phyloP scores from a whole-genome alignment of 2,888 invertebrate species.

The Troilus luridus region DNA sequence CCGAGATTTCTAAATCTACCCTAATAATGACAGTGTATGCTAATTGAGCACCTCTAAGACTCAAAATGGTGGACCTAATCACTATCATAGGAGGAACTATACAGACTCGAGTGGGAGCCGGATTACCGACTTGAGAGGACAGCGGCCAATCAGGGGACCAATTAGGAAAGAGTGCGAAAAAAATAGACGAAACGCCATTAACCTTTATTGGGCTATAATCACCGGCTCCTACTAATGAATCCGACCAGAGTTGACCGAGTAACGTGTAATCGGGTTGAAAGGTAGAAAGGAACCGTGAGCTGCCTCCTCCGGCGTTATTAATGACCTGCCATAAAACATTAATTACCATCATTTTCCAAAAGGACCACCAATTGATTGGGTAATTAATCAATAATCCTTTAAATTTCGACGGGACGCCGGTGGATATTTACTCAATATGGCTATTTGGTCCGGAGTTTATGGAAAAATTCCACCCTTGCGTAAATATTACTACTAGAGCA shows the following conservation, averaged over 20 bases:
- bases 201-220: conserved; percentile 34
- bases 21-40: background rate
- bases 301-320: background rate
- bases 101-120: background rate
- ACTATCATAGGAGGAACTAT: conserved; percentile 17
- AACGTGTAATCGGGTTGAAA: conserved; percentile 31
- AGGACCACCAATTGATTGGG: background rate
- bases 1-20: background rate
- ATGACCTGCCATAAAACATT: conserved; percentile 8
- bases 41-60: background rate
- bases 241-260: background rate
- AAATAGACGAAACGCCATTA: conserved; percentile 32
- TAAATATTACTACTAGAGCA: background rate
- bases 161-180: conserved; percentile 48
- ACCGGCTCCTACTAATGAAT: background rate
- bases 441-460: background rate
- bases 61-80: conserved; percentile 15
- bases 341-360: conserved; percentile 27
- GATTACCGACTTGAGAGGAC: background rate
- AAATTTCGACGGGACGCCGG: background rate
- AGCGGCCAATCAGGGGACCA: background rate
- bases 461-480: background rate
- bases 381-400: conserved; percentile 31
- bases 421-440: background rate
- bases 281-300: conserved; percentile 16